Evolutionary conservation across 2,888 invertebrate genomes (phyloP), one percentile per base, ranked within the genome.

Genomic region (Eurois occulta): DNA sequence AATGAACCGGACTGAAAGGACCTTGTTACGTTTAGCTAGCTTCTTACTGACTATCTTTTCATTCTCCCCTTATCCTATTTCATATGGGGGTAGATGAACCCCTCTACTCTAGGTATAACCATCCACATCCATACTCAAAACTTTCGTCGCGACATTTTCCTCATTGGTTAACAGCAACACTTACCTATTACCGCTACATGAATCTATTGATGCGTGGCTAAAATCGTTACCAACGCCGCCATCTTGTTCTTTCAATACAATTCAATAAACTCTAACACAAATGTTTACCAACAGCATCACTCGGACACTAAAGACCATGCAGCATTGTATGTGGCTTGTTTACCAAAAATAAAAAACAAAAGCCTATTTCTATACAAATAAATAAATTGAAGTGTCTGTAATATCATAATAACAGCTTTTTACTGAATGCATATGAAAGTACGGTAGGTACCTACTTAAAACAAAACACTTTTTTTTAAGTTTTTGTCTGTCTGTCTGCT

Each of bases 1-100:
- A 84, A 89, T 92, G 92, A 91, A 89, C 92, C 91, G 93, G 91
- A 90, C 77, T 77, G 35, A 60, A 70, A 58, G 82, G 76, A 81
- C 86, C 88, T 84, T 88, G 85, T n/a, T 60, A 35, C 58, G 66
- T 76, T 66, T 66, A 78, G n/a, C n/a, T 78, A 28, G 16, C 24
- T 32, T 16, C 41, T n/a, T 8, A 18, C n/a, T 4, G n/a, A 4
- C 65, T 41, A 4, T n/a, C 4, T n/a, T n/a, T 62, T n/a, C n/a
- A 13, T 64, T 38, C 6, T 24, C 35, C 11, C 46, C 46, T 46
- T 18, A 46, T 46, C 46, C 18, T 6, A 18, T 18, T 46, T 46
- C 6, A 46, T 46, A 18, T 46, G 18, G 46, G 46, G 46, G 16
- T 46, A 16, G 16, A 18, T 46, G 16, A 46, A 16, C 46, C 46